These are phyloP conservation scores for Hemichromis elongatus DNA, from an alignment of 2,113 vertebrate species.

Conservation along the genomic window DNA sequence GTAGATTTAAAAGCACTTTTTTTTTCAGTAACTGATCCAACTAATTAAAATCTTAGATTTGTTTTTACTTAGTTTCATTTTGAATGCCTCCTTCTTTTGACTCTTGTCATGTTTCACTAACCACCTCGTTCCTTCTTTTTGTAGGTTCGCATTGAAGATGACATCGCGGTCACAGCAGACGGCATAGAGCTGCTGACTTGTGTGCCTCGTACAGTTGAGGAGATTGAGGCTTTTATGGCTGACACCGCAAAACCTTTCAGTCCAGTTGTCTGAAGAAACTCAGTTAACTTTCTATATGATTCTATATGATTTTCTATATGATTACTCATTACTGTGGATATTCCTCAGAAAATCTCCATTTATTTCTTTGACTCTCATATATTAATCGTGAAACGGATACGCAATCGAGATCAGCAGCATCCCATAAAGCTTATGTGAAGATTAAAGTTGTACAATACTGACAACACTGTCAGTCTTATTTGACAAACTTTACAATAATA, in stretches of 20 bases:
- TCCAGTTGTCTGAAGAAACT: conserved; percentile 23
- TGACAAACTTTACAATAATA: background rate
- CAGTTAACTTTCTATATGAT: background rate
- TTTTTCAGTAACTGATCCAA: background rate
- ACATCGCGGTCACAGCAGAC: conserved; percentile 80
- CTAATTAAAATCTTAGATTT: background rate
- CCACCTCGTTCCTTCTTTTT: background rate
- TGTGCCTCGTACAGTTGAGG: conserved; percentile 89
- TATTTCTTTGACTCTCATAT: background rate
- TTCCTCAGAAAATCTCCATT: background rate
- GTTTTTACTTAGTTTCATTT: background rate
- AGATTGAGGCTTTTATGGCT: conserved; percentile 91
- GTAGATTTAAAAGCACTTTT: too few relatives aligned
- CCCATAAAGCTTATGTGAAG: background rate
- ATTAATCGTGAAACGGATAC: background rate
- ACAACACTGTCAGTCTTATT: background rate
- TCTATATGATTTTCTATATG: background rate
- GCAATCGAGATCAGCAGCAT: background rate
- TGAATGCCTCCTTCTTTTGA: background rate
- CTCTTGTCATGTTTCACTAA: background rate
- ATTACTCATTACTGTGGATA: background rate
- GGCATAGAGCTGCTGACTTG: conserved; percentile 91
- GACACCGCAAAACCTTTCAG: conserved; percentile 62
- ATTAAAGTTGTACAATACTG: background rate
- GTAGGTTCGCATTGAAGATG: conserved; percentile 93